Evolutionary conservation across 2,888 invertebrate species (phyloP).

Genomic region (Itoplectis maculator): DNA sequence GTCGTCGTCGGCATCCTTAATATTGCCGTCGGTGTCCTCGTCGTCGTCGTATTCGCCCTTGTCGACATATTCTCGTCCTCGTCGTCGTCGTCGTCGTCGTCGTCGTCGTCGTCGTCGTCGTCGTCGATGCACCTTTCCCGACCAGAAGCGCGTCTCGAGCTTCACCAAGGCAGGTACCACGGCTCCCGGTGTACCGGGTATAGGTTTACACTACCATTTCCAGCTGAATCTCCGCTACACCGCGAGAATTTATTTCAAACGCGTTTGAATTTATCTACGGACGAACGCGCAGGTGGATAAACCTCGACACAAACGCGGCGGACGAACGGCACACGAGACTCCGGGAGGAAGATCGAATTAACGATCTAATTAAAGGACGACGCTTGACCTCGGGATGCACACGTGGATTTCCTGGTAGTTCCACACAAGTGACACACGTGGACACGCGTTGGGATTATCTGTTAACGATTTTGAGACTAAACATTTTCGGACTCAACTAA

Average conservation of each 20-base stretch:
- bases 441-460: not conserved
- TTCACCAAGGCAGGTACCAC: constrained; percentile 65
- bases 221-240: too few species aligned
- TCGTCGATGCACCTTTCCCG: not conserved
- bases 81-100: too few species aligned
- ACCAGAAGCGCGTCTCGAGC: constrained; percentile 68
- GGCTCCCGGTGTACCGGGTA: constrained; percentile 59
- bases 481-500: too few species aligned
- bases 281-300: not conserved
- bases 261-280: not conserved
- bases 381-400: constrained; percentile 31
- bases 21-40: too few species aligned
- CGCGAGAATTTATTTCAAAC: too few species aligned
- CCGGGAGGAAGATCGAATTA: constrained; percentile 67
- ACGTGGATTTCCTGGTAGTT: not conserved
- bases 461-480: not conserved
- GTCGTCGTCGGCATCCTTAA: too few species aligned
- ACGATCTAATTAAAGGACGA: constrained; percentile 79
- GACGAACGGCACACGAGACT: constrained; percentile 10
- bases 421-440: not conserved
- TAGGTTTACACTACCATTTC: constrained; percentile 54
- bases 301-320: constrained; percentile 1
- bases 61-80: too few species aligned
- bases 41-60: constrained; percentile 1
- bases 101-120: too few species aligned